phyloP scores from a whole-genome alignment of 2,113 vertebrate genomes.

The Muntiacus reevesi region DNA sequence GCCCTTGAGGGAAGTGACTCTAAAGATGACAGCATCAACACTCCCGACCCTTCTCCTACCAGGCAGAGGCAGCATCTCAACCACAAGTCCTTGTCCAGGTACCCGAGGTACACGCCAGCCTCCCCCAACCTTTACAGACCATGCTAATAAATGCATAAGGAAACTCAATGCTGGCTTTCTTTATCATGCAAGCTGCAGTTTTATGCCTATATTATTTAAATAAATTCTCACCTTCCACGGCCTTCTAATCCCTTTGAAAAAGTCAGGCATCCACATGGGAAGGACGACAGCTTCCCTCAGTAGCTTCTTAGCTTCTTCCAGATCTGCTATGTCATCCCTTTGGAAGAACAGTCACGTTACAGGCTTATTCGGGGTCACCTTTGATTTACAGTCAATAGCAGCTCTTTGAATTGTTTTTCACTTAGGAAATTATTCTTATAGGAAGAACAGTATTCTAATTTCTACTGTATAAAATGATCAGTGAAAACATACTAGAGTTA shows the following conservation, averaged over 20 bases:
- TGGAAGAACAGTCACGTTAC: constrained; percentile 48
- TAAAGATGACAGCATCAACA: not conserved
- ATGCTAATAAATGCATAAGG: not conserved
- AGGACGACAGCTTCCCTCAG: constrained; percentile 88
- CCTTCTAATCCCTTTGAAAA: constrained; percentile 88
- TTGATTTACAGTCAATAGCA: constrained; percentile 31
- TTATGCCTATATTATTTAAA: not conserved
- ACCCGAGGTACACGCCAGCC: not conserved
- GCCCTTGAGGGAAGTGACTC: not conserved
- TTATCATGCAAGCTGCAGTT: not conserved
- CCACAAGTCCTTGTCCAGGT: not conserved
- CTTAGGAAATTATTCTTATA: constrained; percentile 27
- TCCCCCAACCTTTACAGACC: not conserved
- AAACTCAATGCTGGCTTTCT: not conserved
- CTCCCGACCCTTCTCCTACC: not conserved
- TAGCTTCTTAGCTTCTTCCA: constrained; percentile 89
- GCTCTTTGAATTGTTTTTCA: constrained; percentile 38
- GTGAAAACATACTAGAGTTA: constrained; percentile 48
- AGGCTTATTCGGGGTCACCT: not conserved
- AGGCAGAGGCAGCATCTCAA: not conserved
- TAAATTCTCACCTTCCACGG: constrained; percentile 85
- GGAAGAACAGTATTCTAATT: constrained; percentile 49
- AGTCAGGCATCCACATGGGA: constrained; percentile 91
- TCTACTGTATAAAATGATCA: constrained; percentile 54
- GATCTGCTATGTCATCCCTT: constrained; percentile 88